Base-by-base conservation (phyloP, 2,888 invertebrate species). In the Brachyptera putata region DNA sequence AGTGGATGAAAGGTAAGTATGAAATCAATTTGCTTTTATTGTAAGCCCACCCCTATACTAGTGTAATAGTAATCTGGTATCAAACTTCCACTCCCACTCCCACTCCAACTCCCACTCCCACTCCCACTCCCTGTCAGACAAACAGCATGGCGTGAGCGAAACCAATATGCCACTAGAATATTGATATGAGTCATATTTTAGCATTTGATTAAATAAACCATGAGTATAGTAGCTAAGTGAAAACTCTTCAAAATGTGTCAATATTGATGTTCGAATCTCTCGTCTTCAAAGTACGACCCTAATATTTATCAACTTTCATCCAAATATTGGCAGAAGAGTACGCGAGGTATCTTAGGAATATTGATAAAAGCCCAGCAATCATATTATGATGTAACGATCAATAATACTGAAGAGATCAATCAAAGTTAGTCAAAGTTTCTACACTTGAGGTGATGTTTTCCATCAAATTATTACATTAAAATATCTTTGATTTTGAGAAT, bases 181-280 rank as follows among this genome's bases (percentile, higher is more conserved):
- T 53, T 53, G 53, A 53, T 53, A 53, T 53, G 53, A 53, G 36
- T 53, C 53, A 53, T 53, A 53, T 53, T 53, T 53, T 53, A 53
- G 34, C 53, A 53, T 53, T 53, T 53, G 53, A 53, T 53, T 53
- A 53, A 53, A 53, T 53, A 53, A 36, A 30, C 36, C 34, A 53
- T 36, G 22, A 30, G 53, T 50, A 24, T 22, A n/a, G 39, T n/a
- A 4, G 21, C 53, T 53, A 53, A 53, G 53, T 53, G 53, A 53
- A 53, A 53, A 53, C 53, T 53, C 53, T 53, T 53, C 13, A 53
- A 21, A 53, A 36, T 34, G 36, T 22, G 53, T 53, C 53, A 53
- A 53, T 53, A 53, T 53, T 53, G 30, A 53, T 34, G 36, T 36
- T 16, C 53, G 4, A 14, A 18, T 26, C 41, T 50, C 25, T 26